Base-by-base conservation (phyloP, 2,888 invertebrate species). In the Neocrepidodera transversa region DNA sequence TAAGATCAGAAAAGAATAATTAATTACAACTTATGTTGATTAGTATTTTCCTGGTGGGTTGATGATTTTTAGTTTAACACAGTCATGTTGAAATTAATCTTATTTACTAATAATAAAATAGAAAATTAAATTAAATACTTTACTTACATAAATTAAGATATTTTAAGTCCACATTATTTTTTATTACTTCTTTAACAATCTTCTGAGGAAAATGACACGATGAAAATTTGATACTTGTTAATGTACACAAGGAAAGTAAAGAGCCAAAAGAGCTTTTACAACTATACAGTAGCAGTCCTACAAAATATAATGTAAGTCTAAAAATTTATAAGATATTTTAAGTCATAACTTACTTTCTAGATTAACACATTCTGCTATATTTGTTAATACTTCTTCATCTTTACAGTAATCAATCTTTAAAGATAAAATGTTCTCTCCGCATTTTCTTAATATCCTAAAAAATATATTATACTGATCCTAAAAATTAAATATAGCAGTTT, bases 241-340 rank as follows among this genome's bases (percentile, higher is more conserved):
- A 64, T 36, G 63, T 67, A 43, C 56, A 58, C 43, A 74, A 38
- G 14, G 62, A 61, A 7, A 68, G 61, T 18, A 74, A 52, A 23
- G 69, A 64, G 58, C 64, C 62, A 61, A 74, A 74, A 11, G 70
- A 66, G 40, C 72, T 69, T 63, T 72, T 74, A 58, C 74, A 73
- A 42, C 69, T 66, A 38, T 61, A 65, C 6, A 74, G 62, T 16
- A 53, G 55, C 43, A 73, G 49, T 54, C 66, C 72, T 74, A 53
- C 42, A 32, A 32, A 30, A 30, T 10, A 30, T 2, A 30, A 30
- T 5, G 8, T 10, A 8, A 30, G 30, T 10, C 10, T 6, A 5
- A 30, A 10, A 8, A 30, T 2, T 30, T 5, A 30, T 10, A 6
- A 30, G 8, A 30, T 6, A 30, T 30, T 30, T 13, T 17, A 40